Percentiles rank a stretch among this genome's conserved stretches.
phyloP scores from a whole-genome alignment of 2,797 vertebrate species.

The Eulemur rubriventer region DNA sequence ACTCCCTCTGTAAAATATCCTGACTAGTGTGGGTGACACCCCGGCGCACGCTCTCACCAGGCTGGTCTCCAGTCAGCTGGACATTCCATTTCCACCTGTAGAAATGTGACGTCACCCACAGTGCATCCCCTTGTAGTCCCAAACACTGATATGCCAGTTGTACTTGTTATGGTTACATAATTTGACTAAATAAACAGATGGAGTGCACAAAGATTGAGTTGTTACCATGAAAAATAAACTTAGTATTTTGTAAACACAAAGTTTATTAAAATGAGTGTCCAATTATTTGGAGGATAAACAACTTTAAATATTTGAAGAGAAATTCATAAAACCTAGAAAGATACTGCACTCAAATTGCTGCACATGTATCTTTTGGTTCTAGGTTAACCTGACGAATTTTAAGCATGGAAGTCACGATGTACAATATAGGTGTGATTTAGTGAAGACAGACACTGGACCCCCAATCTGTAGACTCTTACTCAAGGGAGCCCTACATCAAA shows the following conservation, averaged over 20 bases:
- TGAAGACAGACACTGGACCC: not conserved
- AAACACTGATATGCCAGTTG: not conserved
- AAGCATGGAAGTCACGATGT: not conserved
- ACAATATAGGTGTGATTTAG: not conserved
- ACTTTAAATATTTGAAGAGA: not conserved
- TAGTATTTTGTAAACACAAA: not conserved
- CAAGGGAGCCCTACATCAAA: not conserved
- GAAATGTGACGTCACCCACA: not conserved
- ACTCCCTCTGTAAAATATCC: not conserved
- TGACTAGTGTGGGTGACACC: not conserved
- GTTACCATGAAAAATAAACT: not conserved
- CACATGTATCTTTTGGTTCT: not conserved
- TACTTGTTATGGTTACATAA: not conserved
- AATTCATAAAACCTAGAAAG: not conserved
- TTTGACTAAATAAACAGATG: not conserved
- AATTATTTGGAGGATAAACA: not conserved
- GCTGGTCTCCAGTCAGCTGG: no score
- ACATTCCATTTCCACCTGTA: not conserved
- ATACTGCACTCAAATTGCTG: not conserved
- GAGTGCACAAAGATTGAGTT: not conserved
- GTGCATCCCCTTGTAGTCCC: not conserved
- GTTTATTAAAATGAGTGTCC: not conserved
- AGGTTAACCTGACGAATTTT: not conserved
- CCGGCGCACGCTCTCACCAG: no score
- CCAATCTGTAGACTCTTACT: not conserved